These are phyloP conservation scores for Arizona elegans DNA, from an alignment of 2,113 vertebrate genomes.

Conservation along the genomic window DNA sequence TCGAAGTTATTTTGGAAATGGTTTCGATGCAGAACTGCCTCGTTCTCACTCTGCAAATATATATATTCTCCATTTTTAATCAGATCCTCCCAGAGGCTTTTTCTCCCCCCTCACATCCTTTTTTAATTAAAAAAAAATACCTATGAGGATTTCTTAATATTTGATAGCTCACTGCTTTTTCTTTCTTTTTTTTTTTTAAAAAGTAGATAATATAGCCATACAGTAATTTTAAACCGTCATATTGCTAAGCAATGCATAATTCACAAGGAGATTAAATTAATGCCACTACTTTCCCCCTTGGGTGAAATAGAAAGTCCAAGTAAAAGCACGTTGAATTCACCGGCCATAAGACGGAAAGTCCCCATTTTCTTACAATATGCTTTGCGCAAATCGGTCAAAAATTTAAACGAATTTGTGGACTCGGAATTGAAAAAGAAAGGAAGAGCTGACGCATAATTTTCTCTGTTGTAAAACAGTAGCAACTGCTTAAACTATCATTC, in stretches of 20 bases:
- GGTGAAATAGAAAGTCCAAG: slow-evolving; percentile 31
- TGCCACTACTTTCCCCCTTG: neutral
- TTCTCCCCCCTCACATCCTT: neutral
- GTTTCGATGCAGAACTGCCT: slow-evolving; percentile 4
- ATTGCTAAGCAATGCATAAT: slow-evolving; percentile 44
- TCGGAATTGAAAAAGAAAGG: slow-evolving; percentile 13
- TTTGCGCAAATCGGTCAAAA: neutral
- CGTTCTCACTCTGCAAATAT: slow-evolving; percentile 32
- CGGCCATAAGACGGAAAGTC: fast-evolving
- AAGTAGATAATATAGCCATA: slow-evolving; percentile 30
- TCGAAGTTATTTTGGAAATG: slow-evolving; percentile 30
- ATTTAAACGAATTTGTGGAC: neutral
- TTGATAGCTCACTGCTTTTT: slow-evolving; percentile 30
- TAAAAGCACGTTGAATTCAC: slow-evolving; percentile 28
- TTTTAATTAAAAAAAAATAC: neutral
- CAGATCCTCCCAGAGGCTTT: neutral
- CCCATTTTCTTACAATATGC: slow-evolving; percentile 3
- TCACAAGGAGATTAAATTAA: slow-evolving; percentile 53
- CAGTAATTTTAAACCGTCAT: slow-evolving; percentile 28
- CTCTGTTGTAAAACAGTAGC: neutral
- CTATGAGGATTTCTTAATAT: slow-evolving; percentile 34
- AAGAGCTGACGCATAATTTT: neutral
- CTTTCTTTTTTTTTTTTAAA: neutral
- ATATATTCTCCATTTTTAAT: slow-evolving; percentile 26
- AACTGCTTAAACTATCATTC: neutral